Evolutionary conservation across 2,888 invertebrate genomes (phyloP), one percentile per base, ranked within the genome.

Genomic region (Tiliacea citrago): DNA sequence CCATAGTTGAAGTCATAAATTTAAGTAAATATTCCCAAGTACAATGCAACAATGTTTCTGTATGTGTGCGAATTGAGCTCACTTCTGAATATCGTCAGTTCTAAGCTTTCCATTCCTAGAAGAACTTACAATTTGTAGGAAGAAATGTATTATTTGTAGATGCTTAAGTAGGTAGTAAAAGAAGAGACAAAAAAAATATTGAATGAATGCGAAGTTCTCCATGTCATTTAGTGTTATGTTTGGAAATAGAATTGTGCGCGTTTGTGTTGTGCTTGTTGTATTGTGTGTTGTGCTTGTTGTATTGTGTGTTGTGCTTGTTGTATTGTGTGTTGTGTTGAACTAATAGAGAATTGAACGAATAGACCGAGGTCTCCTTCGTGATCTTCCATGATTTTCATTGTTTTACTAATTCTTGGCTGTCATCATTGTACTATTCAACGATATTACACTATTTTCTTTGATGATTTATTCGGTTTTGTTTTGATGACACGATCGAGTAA

Each of bases 1-100:
- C 86, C 85, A 87, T 88, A 70, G 84, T 92, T 90, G 88, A 86
- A 82, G 75, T 87, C 91, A 77, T 87, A 86, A 88, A 29, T 29
- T 29, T 29, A 29, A 87, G 66, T 81, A 79, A 81, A 78, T 79
- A 79, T 78, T 63, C 62, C 21, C 49, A 47, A 29, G n/a, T 71
- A 62, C 72, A 84, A 61, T 67, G 82, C 82, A 76, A 86, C 88
- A 82, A 82, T 79, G 88, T 87, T 63, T 39, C 70, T 76, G 47
- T 66, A 68, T 77, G 73, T 67, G 62, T 47, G 75, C 70, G 77
- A 88, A 84, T 86, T 82, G 77, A 82, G 65, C 71, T 70, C 69
- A 83, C 83, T 85, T 73, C 83, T 82, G 85, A 85, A 84, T 80
- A 75, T 84, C 78, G 63, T 71, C 75, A 75, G 45, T 74, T 75